These are phyloP conservation scores for Erethizon dorsatum DNA, from an alignment of 2,797 vertebrate species.

Conservation along the genomic window DNA sequence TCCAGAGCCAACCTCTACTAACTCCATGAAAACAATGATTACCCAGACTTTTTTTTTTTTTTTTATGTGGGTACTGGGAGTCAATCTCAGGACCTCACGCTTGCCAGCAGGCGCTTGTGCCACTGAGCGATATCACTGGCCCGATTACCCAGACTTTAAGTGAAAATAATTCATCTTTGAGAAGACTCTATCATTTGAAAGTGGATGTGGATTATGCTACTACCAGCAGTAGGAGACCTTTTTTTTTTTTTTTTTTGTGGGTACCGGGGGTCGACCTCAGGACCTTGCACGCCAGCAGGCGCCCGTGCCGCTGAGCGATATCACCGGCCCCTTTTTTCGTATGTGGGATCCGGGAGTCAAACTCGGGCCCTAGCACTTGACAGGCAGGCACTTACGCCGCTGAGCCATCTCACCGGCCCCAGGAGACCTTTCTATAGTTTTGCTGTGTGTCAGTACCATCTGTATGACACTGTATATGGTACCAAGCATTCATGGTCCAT, in stretches of 20 bases:
- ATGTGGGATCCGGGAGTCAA: no score
- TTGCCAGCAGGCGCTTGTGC: no score
- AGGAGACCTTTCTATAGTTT: not conserved
- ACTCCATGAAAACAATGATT: not conserved
- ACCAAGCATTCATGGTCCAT: not conserved
- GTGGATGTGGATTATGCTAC: not conserved
- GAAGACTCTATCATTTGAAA: not conserved
- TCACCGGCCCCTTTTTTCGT: no score
- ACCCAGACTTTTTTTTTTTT: not conserved
- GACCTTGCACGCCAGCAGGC: no score
- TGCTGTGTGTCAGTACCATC: not conserved
- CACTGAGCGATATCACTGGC: no score
- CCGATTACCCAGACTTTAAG: not conserved
- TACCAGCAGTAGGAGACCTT: not conserved
- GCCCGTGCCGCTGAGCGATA: no score
- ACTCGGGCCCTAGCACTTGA: no score
- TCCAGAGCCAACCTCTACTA: not conserved
- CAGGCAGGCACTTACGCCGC: no score
- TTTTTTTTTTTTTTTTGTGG: not conserved
- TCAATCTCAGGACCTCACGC: no score
- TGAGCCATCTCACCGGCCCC: no score
- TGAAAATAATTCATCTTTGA: not conserved
- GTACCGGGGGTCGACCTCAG: no score
- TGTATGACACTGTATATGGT: not conserved
- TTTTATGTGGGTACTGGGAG: no score